Evolutionary conservation across 2,888 invertebrate species (phyloP).

Genomic region (Pheosia tremula): DNA sequence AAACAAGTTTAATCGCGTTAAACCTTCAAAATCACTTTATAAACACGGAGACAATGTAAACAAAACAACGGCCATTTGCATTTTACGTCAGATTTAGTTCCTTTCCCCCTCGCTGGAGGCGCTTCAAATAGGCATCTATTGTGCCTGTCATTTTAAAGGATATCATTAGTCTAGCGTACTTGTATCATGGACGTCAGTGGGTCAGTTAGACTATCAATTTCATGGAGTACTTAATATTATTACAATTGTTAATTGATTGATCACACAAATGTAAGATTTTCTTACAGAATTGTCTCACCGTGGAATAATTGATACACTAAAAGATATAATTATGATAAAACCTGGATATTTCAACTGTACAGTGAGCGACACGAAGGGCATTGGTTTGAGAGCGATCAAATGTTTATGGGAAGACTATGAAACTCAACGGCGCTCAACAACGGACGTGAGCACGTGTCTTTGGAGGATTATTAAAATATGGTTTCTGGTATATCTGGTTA

Average conservation of each 20-base stretch:
- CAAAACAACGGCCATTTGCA: no score
- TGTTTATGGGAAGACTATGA: conserved; percentile 42
- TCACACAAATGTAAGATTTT: not conserved
- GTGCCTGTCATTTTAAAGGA: no score
- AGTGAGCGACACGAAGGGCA: conserved; percentile 60
- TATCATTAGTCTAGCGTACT: no score
- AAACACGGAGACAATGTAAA: no score
- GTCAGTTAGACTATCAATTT: conserved; percentile 18
- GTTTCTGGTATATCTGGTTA: conserved; percentile 53
- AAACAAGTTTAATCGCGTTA: no score
- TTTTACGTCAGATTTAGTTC: no score
- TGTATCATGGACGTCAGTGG: no score
- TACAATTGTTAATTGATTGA: no score
- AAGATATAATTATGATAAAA: conserved; percentile 17
- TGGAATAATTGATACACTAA: conserved; percentile 19
- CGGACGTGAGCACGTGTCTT: conserved; percentile 32
- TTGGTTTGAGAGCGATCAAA: conserved; percentile 55
- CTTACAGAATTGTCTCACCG: conserved; percentile 10
- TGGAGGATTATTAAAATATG: conserved; percentile 57
- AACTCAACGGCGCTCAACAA: conserved; percentile 23
- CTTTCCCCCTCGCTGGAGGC: no score
- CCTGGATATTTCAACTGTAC: conserved; percentile 29
- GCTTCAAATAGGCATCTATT: no score
- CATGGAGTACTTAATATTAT: not conserved
- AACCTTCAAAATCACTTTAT: no score